Base-by-base conservation (phyloP, 2,888 invertebrate species). In the Cybosia mesomella region DNA sequence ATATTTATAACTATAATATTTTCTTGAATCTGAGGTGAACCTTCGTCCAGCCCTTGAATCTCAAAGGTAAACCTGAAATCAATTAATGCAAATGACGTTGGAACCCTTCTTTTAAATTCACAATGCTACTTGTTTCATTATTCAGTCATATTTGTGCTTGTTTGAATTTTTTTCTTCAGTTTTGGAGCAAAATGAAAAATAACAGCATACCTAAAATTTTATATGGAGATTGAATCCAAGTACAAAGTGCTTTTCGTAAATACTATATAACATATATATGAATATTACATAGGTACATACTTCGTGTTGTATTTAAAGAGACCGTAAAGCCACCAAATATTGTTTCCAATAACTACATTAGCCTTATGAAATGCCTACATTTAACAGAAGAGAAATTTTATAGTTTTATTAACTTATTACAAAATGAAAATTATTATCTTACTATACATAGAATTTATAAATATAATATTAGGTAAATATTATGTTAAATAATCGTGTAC, bases 321-420 rank as follows among this genome's bases (percentile, higher is more conserved):
- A 87, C 88, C 90, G 87, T 85, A 86, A 85, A 89, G 87, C 89
- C 92, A 93, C 94, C 94, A 95, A 95, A 94, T 94, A 94, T 94
- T 91, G 90, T 94, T 94, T 93, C 90, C 92, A 90, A 90, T 91
- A 92, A 89, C 90, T 92, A 86, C 93, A 91, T 93, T 94, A 95
- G 94, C 94, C 93, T 93, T 94, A 94, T 90, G 86, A 89, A 91
- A 91, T 92, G 93, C 94, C 93, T 94, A 93, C 90, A 89, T 92
- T 92, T 92, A 90, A 91, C 89, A 91, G 92, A 93, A 93, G 91
- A 92, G 89, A 90, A 93, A 93, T 94, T 94, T 93, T 94, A 94
- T 94, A 94, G 92, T 94, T 94, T 93, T 94, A 95, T 94, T 95
- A 95, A 95, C 94, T 95, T 95, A 94, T 94, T 93, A 94, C 91